phyloP scores from a whole-genome alignment of 1,140 invertebrate genomes.

The Eumaeus atala region DNA sequence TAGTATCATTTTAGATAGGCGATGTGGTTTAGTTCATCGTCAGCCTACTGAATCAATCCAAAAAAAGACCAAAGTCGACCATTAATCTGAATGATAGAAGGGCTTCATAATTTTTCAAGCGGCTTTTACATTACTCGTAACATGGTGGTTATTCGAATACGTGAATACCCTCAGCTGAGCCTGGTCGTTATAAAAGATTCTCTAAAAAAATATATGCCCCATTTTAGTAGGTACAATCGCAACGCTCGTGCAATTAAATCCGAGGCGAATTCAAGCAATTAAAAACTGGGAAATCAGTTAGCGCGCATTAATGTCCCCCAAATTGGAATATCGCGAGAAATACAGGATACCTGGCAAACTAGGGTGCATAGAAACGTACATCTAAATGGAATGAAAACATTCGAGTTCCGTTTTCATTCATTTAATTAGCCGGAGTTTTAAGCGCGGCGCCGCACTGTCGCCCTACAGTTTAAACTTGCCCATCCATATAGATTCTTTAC shows the following conservation, averaged over 20 bases:
- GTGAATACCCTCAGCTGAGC: no score
- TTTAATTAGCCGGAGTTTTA: constrained; percentile 68
- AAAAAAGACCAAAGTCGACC: no score
- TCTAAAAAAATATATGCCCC: not conserved
- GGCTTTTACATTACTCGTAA: no score
- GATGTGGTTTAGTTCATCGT: no score
- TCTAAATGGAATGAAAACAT: constrained; percentile 68
- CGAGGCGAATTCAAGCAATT: constrained; percentile 1
- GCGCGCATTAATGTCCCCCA: not conserved
- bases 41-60: no score
- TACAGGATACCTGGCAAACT: constrained; percentile 25
- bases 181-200: no score
- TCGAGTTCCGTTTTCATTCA: constrained; percentile 67
- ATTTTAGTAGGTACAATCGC: not conserved
- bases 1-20: no score
- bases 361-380: constrained; percentile 47
- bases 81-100: no score
- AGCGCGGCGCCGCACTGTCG: constrained; percentile 50
- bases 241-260: not conserved
- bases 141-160: no score
- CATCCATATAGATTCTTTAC: constrained; percentile 43
- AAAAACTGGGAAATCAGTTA: constrained; percentile 13
- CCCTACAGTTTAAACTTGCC: constrained; percentile 34
- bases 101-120: no score
- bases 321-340: not conserved